Evolutionary conservation across 2,888 invertebrate species (phyloP), one percentile per base, ranked within the genome.

Genomic region (Caenorhabditis plicata): DNA sequence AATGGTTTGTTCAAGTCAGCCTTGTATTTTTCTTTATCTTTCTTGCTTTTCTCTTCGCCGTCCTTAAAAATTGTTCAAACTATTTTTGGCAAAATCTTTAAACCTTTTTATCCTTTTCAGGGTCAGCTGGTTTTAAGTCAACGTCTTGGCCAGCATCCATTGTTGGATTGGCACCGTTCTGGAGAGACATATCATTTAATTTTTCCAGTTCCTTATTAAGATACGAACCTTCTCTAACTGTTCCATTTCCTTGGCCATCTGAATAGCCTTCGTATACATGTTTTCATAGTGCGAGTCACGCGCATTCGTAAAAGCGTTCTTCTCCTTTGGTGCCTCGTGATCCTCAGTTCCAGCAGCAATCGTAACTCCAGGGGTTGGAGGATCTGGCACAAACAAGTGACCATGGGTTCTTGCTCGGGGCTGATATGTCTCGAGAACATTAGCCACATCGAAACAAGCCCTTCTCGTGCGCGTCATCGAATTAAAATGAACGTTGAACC

Each of bases 351-450:
- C n/a, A 11, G 43, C 65, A 26, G 57, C 58, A 25, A 49, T 58
- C 20, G 66, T 65, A 2, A 65, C 63, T 27, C 64, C 50, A n/a
- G 62, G 63, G 4, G 63, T 68, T 27, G 57, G 64, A 17, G 60
- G 68, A 46, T 62, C 66, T 19, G 58, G 58, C 3, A 56, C 31
- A 48, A 73, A 73, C 8, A 73, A 55, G 56, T 75, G 75, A n/a
- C 75, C 75, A 50, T 67, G 56, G 7, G 75, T 75, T 13, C 74
- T 42, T 17, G 69, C 67, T 9, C 75, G 48, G 13, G 75, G 73
- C 57, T 75, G 75, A 43, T 75, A 75, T 22, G 76, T 76, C 46
- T 74, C 68, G 39, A 76, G 62, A 26, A 76, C 70, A 53, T 76
- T 76, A 20, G 64, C 68, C 27, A 74, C 74, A 52, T 76, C 75